Percentiles rank a stretch among this genome's conserved stretches.
Conservation (phyloP, 2,888 invertebrate species). For the Troilus luridus region DNA sequence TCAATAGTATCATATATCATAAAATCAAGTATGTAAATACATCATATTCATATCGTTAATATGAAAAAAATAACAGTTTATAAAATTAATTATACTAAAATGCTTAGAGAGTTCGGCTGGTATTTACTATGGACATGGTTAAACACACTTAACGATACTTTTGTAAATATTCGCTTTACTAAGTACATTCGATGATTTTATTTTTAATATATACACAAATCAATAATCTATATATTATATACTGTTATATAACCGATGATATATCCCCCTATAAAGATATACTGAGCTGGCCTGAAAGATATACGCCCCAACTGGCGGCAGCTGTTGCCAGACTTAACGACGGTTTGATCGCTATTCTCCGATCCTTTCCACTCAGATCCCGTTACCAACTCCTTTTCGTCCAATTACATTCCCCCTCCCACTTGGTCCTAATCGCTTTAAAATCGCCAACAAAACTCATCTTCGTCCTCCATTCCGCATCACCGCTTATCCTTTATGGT, state of each 20-base stretch:
- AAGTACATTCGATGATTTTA: too few relatives aligned
- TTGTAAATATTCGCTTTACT: too few relatives aligned
- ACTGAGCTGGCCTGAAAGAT: neutral
- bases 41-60: too few relatives aligned
- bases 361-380: neutral
- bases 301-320: neutral
- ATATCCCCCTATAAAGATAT: neutral
- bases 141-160: too few relatives aligned
- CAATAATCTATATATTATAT: too few relatives aligned
- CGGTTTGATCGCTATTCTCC: conserved; percentile 6
- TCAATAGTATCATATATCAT: too few relatives aligned
- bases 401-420: conserved; percentile 17
- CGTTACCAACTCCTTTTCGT: conserved; percentile 16
- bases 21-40: too few relatives aligned
- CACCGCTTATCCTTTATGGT: neutral
- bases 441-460: neutral
- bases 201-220: too few relatives aligned
- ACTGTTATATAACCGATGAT: neutral
- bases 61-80: too few relatives aligned
- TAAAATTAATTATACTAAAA: too few relatives aligned
- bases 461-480: neutral
- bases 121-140: too few relatives aligned
- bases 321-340: conserved; percentile 7
- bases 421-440: neutral
- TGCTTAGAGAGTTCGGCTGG: too few relatives aligned